A percentile compares a stretch with the other conserved stretches of the same genome.
phyloP scores from a whole-genome alignment of 37 sponge, comb jelly and placozoan species.

The Geodia barretti region DNA sequence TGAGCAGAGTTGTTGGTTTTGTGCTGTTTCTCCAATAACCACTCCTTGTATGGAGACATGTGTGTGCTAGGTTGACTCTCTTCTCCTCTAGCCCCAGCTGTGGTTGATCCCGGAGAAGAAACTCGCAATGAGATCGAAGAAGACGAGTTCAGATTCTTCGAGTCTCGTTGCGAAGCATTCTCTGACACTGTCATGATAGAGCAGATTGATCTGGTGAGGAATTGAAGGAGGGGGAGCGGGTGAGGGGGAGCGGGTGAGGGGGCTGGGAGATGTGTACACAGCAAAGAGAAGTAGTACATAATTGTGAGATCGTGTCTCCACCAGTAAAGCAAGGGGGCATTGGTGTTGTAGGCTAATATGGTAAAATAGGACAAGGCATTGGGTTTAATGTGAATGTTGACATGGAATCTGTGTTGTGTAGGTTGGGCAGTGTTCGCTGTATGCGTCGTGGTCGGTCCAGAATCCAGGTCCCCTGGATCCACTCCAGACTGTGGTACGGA shows the following conservation, averaged over 20 bases:
- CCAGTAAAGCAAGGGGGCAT: no score
- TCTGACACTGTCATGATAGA: conserved; percentile 75
- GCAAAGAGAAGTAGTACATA: no score
- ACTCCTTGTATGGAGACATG: no score
- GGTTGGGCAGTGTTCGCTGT: conserved; percentile 65
- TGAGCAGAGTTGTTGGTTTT: no score
- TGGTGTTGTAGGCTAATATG: no score
- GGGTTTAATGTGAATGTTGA: no score
- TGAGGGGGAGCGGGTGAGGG: no score
- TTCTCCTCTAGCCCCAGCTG: conserved; percentile 64
- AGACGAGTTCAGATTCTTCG: conserved; percentile 90
- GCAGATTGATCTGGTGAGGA: conserved; percentile 64
- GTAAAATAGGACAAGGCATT: no score
- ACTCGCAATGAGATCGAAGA: conserved; percentile 67
- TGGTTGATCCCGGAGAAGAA: conserved; percentile 79
- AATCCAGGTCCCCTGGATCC: conserved; percentile 86
- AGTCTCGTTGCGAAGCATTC: conserved; percentile 70
- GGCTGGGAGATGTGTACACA: no score
- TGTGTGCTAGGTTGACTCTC: background rate
- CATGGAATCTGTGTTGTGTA: background rate
- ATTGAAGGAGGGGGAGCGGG: no score
- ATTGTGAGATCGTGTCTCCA: no score
- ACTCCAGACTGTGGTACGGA: conserved; percentile 31
- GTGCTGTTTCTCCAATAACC: no score
- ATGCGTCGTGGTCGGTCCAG: conserved; percentile 66